phyloP scores from a whole-genome alignment of 2,797 vertebrate species.

The Crax fasciolata region DNA sequence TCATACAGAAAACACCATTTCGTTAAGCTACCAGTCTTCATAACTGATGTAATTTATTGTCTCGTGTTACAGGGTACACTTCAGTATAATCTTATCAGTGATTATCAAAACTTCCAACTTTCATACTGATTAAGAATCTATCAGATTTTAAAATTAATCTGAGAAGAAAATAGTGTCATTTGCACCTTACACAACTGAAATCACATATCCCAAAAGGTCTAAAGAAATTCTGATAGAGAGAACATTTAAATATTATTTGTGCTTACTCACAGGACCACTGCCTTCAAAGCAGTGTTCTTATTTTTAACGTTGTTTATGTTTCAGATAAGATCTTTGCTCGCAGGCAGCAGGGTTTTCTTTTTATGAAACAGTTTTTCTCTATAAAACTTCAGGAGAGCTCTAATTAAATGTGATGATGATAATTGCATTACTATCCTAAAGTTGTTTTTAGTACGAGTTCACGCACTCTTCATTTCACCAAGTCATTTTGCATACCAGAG shows the following conservation, averaged over 20 bases:
- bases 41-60: background rate
- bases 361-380: fast-evolving
- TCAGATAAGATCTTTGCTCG: background rate
- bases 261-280: background rate
- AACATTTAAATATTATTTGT: background rate
- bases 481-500: background rate
- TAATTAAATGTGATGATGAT: constrained; percentile 1
- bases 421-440: background rate
- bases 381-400: background rate
- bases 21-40: background rate
- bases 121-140: background rate
- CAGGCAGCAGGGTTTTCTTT: background rate
- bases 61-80: background rate
- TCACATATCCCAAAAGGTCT: background rate
- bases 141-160: background rate
- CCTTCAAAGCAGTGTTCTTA: background rate
- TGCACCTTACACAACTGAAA: background rate
- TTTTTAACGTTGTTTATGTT: background rate
- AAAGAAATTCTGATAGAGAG: background rate
- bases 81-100: background rate
- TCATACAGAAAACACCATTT: background rate
- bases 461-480: background rate
- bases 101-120: background rate
- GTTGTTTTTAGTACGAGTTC: background rate
- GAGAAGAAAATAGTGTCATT: background rate